Evolutionary conservation across 2,888 invertebrate species (phyloP), one percentile per base, ranked within the genome.

Genomic region (Subacronicta megacephala): DNA sequence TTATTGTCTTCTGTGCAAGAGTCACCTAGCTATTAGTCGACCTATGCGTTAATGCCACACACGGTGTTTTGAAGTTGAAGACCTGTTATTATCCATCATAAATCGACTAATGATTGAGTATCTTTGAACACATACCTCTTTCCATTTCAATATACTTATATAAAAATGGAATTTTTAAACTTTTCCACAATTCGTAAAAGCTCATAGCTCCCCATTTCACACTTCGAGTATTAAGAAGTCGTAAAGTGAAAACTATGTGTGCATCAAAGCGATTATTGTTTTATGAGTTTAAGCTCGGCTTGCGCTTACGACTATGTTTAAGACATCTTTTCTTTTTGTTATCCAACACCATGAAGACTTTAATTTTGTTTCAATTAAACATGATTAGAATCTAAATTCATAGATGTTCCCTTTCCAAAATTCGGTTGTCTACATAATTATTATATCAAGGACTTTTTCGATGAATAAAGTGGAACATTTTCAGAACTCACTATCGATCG

Each of bases 1-100:
- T 90, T 90, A 91, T 89, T 89, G 88, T 86, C 78, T 75, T 82
- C 82, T 80, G 84, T 77, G 77, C 81, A 75, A 81, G 82, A 81
- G 78, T 77, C 75, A 77, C 70, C 75, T 80, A 78, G 82, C 86
- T 86, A 88, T 88, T 88, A 89, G 81, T 80, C 85, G 81, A 82
- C 78, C 75, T 82, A 85, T 83, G 71, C 63, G 62, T 66, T 72
- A 63, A 74, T 79, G 78, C 88, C 89, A 88, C 90, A 88, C 87
- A 87, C 87, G 75, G 79, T 72, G 83, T 54, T 52, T 49, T 35
- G 43, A 46, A 54, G 42, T 35, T 53, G 12, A 47, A 23, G 60
- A 56, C 54, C 54, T 46, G 37, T 42, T 56, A 62, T 57, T 53
- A 62, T 50, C 20, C 10, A 37, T 41, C 44, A 67, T 72, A 44